Percentiles rank a stretch among this genome's conserved stretches.
Evolutionary conservation across 2,888 invertebrate genomes (phyloP).

Genomic region (Drosophila crucigera): DNA sequence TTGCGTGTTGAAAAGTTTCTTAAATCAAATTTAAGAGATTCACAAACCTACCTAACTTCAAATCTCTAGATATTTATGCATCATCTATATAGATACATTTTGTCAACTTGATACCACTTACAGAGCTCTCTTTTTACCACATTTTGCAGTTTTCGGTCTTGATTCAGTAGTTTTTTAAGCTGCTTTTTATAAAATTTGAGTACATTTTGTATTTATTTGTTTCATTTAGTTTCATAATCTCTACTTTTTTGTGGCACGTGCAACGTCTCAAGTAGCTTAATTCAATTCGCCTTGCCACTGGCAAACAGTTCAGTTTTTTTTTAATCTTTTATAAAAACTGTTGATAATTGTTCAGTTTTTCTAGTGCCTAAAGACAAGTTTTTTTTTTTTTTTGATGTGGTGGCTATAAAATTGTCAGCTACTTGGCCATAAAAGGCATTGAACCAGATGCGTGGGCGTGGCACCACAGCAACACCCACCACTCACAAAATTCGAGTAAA

Average conservation of each 20-base stretch:
- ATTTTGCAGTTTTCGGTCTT: background rate
- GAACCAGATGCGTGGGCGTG: constrained; percentile 47
- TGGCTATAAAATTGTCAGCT: constrained; percentile 54
- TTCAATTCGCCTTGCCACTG: constrained; percentile 44
- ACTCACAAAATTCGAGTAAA: constrained; percentile 17
- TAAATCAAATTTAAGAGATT: background rate
- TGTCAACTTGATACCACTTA: background rate
- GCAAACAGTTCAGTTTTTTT: constrained; percentile 34
- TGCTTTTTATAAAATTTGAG: background rate
- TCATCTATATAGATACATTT: background rate
- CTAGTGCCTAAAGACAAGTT: constrained; percentile 41
- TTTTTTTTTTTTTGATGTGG: constrained; percentile 8
- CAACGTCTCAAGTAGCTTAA: constrained; percentile 45
- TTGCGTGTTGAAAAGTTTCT: background rate
- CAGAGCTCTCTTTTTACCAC: background rate
- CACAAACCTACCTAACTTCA: background rate
- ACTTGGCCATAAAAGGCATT: constrained; percentile 61
- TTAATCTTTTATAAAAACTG: constrained; percentile 50
- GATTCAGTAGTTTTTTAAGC: background rate
- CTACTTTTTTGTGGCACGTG: constrained; percentile 43
- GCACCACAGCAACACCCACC: constrained; percentile 36
- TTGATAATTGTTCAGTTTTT: constrained; percentile 60
- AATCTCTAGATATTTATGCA: background rate
- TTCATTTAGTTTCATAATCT: constrained; percentile 2
- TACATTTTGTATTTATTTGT: background rate